phyloP scores from a whole-genome alignment of 2,888 invertebrate species.

The Cephus runcator region DNA sequence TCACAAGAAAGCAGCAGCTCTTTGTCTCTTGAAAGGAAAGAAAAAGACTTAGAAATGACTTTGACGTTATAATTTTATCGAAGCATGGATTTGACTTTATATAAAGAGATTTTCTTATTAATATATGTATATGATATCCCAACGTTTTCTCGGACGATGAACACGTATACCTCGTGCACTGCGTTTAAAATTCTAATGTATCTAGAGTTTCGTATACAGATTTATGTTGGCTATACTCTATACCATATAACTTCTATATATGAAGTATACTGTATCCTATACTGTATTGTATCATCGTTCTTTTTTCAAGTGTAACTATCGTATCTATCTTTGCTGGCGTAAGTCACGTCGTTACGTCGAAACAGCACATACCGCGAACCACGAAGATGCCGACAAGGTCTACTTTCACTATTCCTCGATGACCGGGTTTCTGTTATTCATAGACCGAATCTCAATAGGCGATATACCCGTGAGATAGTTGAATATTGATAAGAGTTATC shows the following conservation, averaged over 20 bases:
- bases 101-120: slow-evolving; percentile 35
- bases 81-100: background rate
- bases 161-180: slow-evolving; percentile 37
- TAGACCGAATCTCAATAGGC: background rate
- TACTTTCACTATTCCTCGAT: slow-evolving; percentile 59
- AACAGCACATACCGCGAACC: slow-evolving; percentile 50
- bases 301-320: slow-evolving; percentile 59
- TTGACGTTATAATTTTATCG: background rate
- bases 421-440: slow-evolving; percentile 47
- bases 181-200: background rate
- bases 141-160: slow-evolving; percentile 55
- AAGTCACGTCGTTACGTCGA: slow-evolving; percentile 43
- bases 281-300: slow-evolving; percentile 56
- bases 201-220: background rate
- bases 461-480: background rate
- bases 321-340: slow-evolving; percentile 47
- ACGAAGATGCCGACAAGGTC: slow-evolving; percentile 24
- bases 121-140: slow-evolving; percentile 12
- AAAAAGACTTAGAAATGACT: background rate
- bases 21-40: background rate
- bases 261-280: background rate
- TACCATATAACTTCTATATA: background rate
- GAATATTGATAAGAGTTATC: background rate
- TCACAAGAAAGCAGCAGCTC: background rate
- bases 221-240: background rate